Base-by-base conservation (phyloP, 2,888 invertebrate species). In the Tenthredo mesomela region DNA sequence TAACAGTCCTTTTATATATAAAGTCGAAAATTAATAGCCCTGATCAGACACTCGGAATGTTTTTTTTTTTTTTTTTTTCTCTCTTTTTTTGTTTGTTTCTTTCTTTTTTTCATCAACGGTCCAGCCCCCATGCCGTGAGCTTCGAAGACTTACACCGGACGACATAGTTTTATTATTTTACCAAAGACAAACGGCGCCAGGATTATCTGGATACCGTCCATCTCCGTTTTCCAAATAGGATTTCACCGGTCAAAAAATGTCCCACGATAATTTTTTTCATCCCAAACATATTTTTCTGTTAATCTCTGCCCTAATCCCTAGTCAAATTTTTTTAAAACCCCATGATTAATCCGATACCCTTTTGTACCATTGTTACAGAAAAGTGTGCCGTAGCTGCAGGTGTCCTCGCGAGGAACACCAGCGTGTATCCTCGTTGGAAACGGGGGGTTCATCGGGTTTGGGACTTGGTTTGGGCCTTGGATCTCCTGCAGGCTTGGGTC, bases 371-470 rank as follows among this genome's bases (percentile, higher is more conserved):
- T 86, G 71, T 95, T 95, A n/a, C 95, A 97, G 97, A 92, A 97
- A 97, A 89, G 96, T 97, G 92, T 97, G 97, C 94, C 95, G 97
- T 86, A 97, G 97, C 94, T 97, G 97, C 95, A 96, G 96, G 93
- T 96, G 96, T 93, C 95, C 95, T 12, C 94, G 93, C 73, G 93
- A 93, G 88, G 93, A 93, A 86, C 93, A 95, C 90, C 93, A 93
- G 87, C 91, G 93, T 50, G 86, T 87, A 70, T 88, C 89, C 75
- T 88, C 90, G 88, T 7, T 37, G 47, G 89, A 91, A 85, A 88
- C 90, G 86, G 88, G 91, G 78, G 90, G 90, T 85, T 88, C 92
- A 47, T 90, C 92, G 85, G 89, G 89, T 83, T 88, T 91, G 86
- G 91, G 91, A 84, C 88, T 90, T 85, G 91, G 89, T 61, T 89